A percentile compares a stretch with the other conserved stretches of the same genome.
Conservation (phyloP, 2,888 invertebrate species). For the Oscheius onirici region DNA sequence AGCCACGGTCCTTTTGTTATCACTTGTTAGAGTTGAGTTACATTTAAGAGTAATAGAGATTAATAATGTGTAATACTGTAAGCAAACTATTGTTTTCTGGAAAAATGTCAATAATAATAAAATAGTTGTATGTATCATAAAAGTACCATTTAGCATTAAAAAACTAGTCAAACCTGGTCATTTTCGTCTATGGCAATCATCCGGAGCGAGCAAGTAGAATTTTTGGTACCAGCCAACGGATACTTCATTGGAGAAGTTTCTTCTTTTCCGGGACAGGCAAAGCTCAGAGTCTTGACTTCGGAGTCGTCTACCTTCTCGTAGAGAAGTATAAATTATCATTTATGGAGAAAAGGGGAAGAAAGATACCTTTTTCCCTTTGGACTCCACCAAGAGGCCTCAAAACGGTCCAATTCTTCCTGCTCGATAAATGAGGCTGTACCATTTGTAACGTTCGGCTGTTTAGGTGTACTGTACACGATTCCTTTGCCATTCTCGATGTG, state of each 20-base stretch:
- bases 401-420: constrained; percentile 96
- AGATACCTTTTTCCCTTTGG: constrained; percentile 75
- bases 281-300: constrained; percentile 87
- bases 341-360: no score
- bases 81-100: no score
- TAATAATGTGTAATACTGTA: no score
- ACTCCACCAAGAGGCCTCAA: constrained; percentile 98
- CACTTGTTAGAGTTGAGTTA: no score
- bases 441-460: constrained; percentile 33
- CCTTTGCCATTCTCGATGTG: constrained; percentile 37
- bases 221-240: constrained; percentile 57
- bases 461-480: constrained; percentile 24
- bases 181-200: constrained; percentile 46
- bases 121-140: no score
- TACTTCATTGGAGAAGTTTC: constrained; percentile 54
- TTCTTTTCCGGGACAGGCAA: constrained; percentile 55
- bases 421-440: constrained; percentile 98
- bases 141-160: neutral
- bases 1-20: no score
- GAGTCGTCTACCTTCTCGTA: constrained; percentile 78
- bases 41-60: no score
- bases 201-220: constrained; percentile 52
- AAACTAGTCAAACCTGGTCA: neutral
- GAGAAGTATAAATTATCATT: constrained; percentile 68
- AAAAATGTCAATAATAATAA: no score